Evolutionary conservation across 1,140 invertebrate genomes (phyloP), one percentile per base, ranked within the genome.

Genomic region (Campoletis sonorensis): DNA sequence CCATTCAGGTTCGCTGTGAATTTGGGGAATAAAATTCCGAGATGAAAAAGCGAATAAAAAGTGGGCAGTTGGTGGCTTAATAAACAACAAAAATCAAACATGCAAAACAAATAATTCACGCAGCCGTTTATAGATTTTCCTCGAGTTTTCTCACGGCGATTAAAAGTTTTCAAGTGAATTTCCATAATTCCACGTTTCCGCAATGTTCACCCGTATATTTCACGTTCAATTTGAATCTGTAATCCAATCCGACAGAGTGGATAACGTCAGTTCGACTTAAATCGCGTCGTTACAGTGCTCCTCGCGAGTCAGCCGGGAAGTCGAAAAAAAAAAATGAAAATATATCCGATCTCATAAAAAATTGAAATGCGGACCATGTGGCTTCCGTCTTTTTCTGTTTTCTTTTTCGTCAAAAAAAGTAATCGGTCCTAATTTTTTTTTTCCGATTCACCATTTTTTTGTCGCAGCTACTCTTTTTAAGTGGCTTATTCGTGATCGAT

Each of bases 211-310:
- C n/a, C 18, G 51, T 54, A 54, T 18, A 54, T 54, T 30, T 70
- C 15, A 18, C 30, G 68, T 70, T 70, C 68, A 70, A 70, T 70
- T 37, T 33, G 68, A 33, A 70, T 70, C 30, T 10, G 26, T 70
- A 70, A 70, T 70, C 68, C 68, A 70, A 70, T 70, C 68, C 68
- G 30, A 37, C 68, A 37, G 68, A 70, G 68, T 33, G 68, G 26
- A 70, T 70, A 70, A 37, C 68, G 18, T 37, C 30, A 4, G 4
- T 18, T 37, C 26, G 26, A 70, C 11, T 70, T 70, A 7, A n/a
- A 54, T 70, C 68, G 37, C 26, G 10, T 37, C 30, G 68, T 10
- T 70, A 70, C 16, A 70, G 40, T 70, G n/a, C n/a, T 33, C 68
- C 11, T 30, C 11, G 30, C 68, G 30, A n/a, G 68, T n/a, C 33